Percentiles rank a stretch among this genome's conserved stretches.
phyloP scores from a whole-genome alignment of 2,113 vertebrate genomes.

The Aramus guarauna region DNA sequence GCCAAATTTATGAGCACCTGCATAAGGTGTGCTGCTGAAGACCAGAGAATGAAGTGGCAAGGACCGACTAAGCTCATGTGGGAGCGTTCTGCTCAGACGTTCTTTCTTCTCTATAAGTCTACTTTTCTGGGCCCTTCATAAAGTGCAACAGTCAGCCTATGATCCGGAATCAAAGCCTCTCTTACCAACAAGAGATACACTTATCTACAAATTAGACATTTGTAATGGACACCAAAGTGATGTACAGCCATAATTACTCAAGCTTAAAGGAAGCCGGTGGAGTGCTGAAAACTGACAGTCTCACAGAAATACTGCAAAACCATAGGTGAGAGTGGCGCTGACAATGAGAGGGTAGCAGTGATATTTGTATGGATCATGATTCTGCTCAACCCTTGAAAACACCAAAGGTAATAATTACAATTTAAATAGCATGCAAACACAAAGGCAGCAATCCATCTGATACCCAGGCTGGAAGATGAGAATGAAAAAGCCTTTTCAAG shows the following conservation, averaged over 20 bases:
- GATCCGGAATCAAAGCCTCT: not conserved
- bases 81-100: not conserved
- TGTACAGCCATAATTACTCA: not conserved
- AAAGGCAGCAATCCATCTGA: slow-evolving; percentile 14
- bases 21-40: not conserved
- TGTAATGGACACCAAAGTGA: not conserved
- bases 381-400: not conserved
- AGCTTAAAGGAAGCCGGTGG: not conserved
- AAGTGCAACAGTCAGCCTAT: not conserved
- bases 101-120: not conserved
- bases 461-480: not conserved
- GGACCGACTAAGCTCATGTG: not conserved
- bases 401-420: not conserved
- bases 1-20: not conserved
- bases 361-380: not conserved
- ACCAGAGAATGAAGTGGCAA: not conserved
- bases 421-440: slow-evolving; percentile 9
- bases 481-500: slow-evolving; percentile 22
- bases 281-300: not conserved
- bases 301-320: not conserved
- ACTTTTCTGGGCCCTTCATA: not conserved
- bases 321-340: not conserved
- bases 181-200: not conserved
- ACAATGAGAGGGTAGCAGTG: not conserved
- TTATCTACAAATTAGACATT: not conserved